phyloP scores from a whole-genome alignment of 2,888 invertebrate genomes.

The Syritta pipiens region DNA sequence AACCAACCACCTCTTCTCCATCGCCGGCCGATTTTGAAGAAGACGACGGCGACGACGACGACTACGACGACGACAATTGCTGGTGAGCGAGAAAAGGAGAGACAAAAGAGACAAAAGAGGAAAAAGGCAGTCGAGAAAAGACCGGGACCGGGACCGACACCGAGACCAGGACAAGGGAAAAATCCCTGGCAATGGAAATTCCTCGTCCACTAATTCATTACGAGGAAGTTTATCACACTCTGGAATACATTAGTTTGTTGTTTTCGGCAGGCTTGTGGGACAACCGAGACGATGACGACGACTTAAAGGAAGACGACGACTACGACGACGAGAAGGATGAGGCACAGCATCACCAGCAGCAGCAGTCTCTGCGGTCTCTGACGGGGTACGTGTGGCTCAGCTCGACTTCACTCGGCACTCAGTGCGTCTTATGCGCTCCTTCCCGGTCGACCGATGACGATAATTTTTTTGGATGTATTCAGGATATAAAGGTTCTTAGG shows the following conservation, averaged over 20 bases:
- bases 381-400: neutral
- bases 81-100: neutral
- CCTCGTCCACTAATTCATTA: conserved; percentile 68
- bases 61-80: conserved; percentile 40
- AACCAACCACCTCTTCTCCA: neutral
- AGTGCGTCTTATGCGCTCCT: conserved; percentile 29
- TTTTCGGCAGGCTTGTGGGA: conserved; percentile 61
- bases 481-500: conserved; percentile 38
- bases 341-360: neutral
- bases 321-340: conserved; percentile 4
- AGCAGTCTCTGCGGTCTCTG: conserved; percentile 30
- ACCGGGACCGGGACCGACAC: neutral
- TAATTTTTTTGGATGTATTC: conserved; percentile 56
- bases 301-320: conserved; percentile 14
- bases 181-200: conserved; percentile 60
- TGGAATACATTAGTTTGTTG: conserved; percentile 69
- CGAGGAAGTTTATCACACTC: conserved; percentile 69
- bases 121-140: too few species aligned
- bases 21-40: conserved; percentile 9
- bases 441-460: conserved; percentile 45
- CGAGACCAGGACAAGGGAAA: conserved; percentile 62
- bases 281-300: neutral
- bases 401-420: too few species aligned
- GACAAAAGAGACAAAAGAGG: neutral
- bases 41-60: neutral